Percentiles rank a stretch among this genome's conserved stretches.
Evolutionary conservation across 2,888 invertebrate genomes (phyloP).

Genomic region (Balanococcus diminutus): DNA sequence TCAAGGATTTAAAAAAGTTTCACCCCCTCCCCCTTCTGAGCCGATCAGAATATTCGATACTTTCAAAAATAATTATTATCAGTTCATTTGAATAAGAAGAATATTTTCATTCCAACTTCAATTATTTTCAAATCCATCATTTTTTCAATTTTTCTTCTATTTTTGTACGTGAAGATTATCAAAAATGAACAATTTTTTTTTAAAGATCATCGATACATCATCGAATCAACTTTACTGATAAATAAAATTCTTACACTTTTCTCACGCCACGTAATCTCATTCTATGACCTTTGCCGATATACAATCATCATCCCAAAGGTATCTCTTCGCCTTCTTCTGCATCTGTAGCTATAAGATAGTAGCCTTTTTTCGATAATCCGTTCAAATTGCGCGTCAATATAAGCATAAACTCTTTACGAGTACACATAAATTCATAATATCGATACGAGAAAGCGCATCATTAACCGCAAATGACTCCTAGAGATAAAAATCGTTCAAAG

Average conservation of each 20-base stretch:
- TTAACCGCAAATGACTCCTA: constrained; percentile 14
- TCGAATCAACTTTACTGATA: not conserved
- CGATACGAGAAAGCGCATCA: not conserved
- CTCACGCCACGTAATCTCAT: not conserved
- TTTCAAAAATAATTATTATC: too few relatives aligned
- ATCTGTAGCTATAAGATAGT: not conserved
- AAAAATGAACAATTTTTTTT: not conserved
- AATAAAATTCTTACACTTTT: too few relatives aligned
- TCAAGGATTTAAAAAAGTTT: too few relatives aligned
- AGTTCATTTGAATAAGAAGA: too few relatives aligned
- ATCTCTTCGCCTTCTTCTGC: too few relatives aligned
- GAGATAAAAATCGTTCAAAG: not conserved
- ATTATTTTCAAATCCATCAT: not conserved
- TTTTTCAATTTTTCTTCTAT: not conserved
- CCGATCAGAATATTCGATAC: too few relatives aligned
- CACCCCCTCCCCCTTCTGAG: too few relatives aligned
- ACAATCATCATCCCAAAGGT: not conserved
- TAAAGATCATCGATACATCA: not conserved
- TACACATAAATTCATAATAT: not conserved
- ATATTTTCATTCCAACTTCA: not conserved
- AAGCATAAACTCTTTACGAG: not conserved
- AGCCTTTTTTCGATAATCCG: not conserved
- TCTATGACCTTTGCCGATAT: not conserved
- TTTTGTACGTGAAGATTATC: not conserved
- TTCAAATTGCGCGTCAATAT: not conserved